Evolutionary conservation across 2,113 vertebrate genomes (phyloP), one percentile per base, ranked within the genome.

Genomic region (Phoxinus phoxinus): DNA sequence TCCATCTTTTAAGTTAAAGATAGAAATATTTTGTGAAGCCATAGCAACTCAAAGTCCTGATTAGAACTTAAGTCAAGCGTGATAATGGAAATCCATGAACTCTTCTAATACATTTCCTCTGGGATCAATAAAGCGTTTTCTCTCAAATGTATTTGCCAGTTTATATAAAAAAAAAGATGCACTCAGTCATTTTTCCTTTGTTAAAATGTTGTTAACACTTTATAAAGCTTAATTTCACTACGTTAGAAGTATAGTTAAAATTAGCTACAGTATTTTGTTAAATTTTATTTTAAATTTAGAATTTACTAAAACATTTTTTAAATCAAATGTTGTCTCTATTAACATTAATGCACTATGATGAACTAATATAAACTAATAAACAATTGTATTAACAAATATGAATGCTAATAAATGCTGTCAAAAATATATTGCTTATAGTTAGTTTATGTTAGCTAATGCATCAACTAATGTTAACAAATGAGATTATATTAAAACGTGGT

Each of bases 21-120:
- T 53, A 82, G 6, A 69, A 17, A 15, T 35, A 21, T 81, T 48
- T n/a, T 69, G 7, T 44, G 15, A 67, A 51, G 30, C 12, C 44
- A 82, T 35, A 32, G 61, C 61, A 69, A 69, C 44, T 5, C 2
- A 17, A 12, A 61, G 30, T n/a, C 46, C 72, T 59, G 53, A 41
- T 79, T 59, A 59, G 46, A 76, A 32, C 48, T 30, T 1, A 77
- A 32, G 46, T 77, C 27, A 12, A 32, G 74, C 2, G 3, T 21
- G 17, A 56, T 56, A 80, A 59, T 79, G 10, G 25, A 61, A 76
- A 63, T 25, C n/a, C 78, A 81, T 81, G 32, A 44, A 44, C 23
- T 21, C 25, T 25, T 44, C 12, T 9, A 27, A 37, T 17, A 17
- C 19, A 41, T 58, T 80, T 80, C 56, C 56, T 53, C 67, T 71